Conservation (phyloP, 1,140 invertebrate species). For the Fragariocoptes setiger region DNA sequence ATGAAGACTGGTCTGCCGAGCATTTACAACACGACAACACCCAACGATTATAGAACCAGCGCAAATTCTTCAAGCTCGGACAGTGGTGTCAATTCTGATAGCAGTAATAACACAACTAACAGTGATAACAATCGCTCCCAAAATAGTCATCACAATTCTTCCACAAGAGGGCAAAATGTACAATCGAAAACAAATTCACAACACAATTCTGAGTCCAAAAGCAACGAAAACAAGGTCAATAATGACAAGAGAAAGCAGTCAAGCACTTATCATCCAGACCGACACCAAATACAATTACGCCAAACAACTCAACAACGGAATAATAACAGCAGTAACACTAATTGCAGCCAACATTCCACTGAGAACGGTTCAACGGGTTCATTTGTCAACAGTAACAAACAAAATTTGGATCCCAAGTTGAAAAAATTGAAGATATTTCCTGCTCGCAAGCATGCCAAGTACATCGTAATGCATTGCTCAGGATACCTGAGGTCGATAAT, state of each 20-base stretch:
- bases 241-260: no score
- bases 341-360: background rate
- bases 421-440: slow-evolving; percentile 8
- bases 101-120: no score
- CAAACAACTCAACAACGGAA: background rate
- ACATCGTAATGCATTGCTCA: slow-evolving; percentile 48
- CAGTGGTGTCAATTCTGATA: no score
- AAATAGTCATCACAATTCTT: no score
- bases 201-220: no score
- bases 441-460: slow-evolving; percentile 40
- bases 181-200: no score
- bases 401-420: slow-evolving; percentile 3
- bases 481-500: slow-evolving; percentile 75
- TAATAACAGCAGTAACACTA: background rate
- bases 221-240: no score
- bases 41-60: no score
- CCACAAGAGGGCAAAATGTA: no score
- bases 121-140: no score
- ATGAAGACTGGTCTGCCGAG: slow-evolving; percentile 32
- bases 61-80: no score
- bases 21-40: background rate
- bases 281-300: background rate
- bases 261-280: background rate
- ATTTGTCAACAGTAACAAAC: background rate
- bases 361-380: no score